Evolutionary conservation across 2,113 vertebrate genomes (phyloP).

Genomic region (Mastomys coucha): DNA sequence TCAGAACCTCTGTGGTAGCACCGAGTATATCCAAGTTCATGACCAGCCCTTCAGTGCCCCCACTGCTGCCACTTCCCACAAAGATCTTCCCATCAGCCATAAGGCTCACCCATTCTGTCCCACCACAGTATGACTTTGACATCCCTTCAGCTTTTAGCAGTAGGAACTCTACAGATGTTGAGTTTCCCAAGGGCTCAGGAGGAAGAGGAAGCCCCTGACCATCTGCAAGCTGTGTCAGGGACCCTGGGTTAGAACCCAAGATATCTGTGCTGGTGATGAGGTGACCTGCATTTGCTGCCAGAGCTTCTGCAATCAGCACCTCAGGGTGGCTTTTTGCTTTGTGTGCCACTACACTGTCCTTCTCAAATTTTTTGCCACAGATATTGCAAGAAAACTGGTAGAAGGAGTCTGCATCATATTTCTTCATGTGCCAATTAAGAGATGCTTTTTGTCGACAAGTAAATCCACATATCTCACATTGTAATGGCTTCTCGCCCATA

Average conservation of each 20-base stretch:
- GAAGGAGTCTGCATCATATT: too few relatives aligned
- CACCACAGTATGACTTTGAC: conserved; percentile 87
- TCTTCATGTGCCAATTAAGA: conserved; percentile 99
- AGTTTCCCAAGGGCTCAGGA: conserved; percentile 86
- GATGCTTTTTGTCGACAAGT: conserved; percentile 99
- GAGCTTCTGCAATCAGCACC: too few relatives aligned
- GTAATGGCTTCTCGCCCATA: conserved; percentile 98
- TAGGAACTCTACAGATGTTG: conserved; percentile 85
- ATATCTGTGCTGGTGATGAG: conserved; percentile 95
- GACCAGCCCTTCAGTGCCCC: conserved; percentile 87
- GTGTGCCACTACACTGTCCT: too few relatives aligned
- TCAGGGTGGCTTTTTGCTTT: too few relatives aligned
- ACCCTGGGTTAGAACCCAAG: conserved; percentile 87
- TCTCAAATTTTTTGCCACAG: too few relatives aligned
- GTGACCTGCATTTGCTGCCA: conserved; percentile 96
- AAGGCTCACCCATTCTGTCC: conserved; percentile 85
- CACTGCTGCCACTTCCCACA: too few relatives aligned
- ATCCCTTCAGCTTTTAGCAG: conserved; percentile 86
- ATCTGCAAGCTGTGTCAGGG: conserved; percentile 87
- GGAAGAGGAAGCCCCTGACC: conserved; percentile 88
- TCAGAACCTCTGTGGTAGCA: conserved; percentile 91
- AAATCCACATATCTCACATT: conserved; percentile 99
- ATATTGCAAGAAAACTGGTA: too few relatives aligned
- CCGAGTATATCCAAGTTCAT: conserved; percentile 90
- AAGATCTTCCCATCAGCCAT: conserved; percentile 88